Evolutionary conservation across 92 coral and sea anemone genomes (phyloP).

Genomic region (Scolanthus callimorphus): DNA sequence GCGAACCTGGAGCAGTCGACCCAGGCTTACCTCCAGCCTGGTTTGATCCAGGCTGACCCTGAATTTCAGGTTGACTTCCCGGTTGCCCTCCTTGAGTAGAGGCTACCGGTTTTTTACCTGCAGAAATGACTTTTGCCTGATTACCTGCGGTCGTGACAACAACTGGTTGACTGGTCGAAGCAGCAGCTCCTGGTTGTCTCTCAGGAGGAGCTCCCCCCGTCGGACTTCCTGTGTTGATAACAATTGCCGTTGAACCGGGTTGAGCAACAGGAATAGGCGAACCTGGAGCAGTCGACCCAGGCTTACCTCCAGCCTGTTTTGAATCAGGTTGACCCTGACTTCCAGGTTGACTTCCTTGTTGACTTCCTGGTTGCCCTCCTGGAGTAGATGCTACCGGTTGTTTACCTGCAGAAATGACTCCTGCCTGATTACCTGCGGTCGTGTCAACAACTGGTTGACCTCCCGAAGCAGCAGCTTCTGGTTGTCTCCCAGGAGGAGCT

Average conservation of each 20-base stretch:
- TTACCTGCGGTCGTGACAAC: background rate
- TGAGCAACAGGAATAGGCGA: constrained; percentile 17
- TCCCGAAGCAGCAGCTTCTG: constrained; percentile 1
- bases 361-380: background rate
- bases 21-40: background rate
- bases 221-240: constrained; percentile 15
- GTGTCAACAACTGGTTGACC: background rate
- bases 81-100: constrained; percentile 12
- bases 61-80: constrained; percentile 1
- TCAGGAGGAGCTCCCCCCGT: constrained; percentile 5
- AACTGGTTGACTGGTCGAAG: background rate
- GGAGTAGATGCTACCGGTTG: background rate
- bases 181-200: constrained; percentile 3
- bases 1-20: too few species aligned
- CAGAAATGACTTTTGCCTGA: constrained; percentile 9
- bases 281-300: constrained; percentile 12
- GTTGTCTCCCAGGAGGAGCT: background rate
- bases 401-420: constrained; percentile 12
- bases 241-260: constrained; percentile 28
- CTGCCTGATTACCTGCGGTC: constrained; percentile 14
- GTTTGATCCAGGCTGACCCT: constrained; percentile 3
- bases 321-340: constrained; percentile 7
- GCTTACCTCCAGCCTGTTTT: constrained; percentile 6
- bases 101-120: constrained; percentile 14
- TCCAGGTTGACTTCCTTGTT: constrained; percentile 18